Conservation (phyloP, 2,113 vertebrate genomes). For the Speoplatyrhinus poulsoni region DNA sequence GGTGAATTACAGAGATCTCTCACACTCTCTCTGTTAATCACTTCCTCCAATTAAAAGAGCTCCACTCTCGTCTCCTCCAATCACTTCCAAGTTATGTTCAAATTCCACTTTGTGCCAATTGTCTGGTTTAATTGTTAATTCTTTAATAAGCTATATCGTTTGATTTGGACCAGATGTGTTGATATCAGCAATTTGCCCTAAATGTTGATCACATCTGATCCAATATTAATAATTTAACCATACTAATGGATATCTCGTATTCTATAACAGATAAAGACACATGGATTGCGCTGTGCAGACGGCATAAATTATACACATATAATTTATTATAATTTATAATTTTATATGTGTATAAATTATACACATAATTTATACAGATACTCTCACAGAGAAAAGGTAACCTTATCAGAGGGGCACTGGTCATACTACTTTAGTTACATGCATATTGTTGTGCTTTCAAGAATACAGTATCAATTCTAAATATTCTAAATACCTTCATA, state of each 20-base stretch:
- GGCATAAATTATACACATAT: conserved; percentile 78
- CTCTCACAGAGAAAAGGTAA: conserved; percentile 60
- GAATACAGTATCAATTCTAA: neutral
- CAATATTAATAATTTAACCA: conserved; percentile 1
- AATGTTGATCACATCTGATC: conserved; percentile 59
- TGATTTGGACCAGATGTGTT: conserved; percentile 50
- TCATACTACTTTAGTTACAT: neutral
- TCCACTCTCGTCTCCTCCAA: conserved; percentile 67
- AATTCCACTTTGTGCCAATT: conserved; percentile 49
- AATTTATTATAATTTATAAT: conserved; percentile 57
- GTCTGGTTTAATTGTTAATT: conserved; percentile 22
- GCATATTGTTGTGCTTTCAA: conserved; percentile 21
- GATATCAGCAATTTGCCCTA: conserved; percentile 16
- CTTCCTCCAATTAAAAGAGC: conserved; percentile 46
- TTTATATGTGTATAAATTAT: conserved; percentile 68
- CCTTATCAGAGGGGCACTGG: conserved; percentile 53
- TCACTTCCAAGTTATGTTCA: conserved; percentile 58
- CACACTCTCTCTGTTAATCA: conserved; percentile 54
- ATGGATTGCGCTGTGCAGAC: conserved; percentile 76
- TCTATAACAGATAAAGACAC: conserved; percentile 77
- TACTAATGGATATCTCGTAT: conserved; percentile 53
- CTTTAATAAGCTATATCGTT: conserved; percentile 14
- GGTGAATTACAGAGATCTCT: conserved; percentile 53
- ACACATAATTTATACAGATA: conserved; percentile 74
- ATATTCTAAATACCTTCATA: neutral